A percentile compares a stretch with the other conserved stretches of the same genome.
Evolutionary conservation across 2,797 vertebrate genomes (phyloP).

Genomic region (Phataginus tricuspis): DNA sequence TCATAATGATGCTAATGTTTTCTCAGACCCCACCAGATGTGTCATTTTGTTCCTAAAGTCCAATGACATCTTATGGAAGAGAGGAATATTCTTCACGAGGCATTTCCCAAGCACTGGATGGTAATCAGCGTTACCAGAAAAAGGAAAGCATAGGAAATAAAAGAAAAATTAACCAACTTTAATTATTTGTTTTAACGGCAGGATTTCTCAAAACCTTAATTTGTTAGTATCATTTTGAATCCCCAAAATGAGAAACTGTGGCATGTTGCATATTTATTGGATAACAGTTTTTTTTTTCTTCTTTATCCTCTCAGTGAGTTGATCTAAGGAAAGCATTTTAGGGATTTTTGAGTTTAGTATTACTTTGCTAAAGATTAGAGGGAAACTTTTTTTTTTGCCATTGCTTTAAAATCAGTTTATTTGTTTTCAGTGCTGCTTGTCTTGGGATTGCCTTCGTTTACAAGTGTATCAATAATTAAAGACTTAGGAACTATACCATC

Average conservation of each 20-base stretch:
- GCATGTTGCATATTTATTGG: neutral
- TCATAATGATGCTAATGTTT: slow-evolving; percentile 49
- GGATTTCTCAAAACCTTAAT: neutral
- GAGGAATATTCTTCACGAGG: neutral
- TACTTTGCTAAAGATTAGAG: neutral
- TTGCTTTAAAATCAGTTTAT: neutral
- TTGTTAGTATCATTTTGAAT: neutral
- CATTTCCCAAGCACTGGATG: neutral
- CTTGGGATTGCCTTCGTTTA: neutral
- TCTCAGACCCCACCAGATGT: neutral
- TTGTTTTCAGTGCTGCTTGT: slow-evolving; percentile 1
- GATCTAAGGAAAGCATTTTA: neutral
- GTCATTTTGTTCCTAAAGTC: neutral
- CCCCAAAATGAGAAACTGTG: neutral
- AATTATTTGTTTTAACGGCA: neutral
- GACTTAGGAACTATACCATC: neutral
- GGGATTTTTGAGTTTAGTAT: neutral
- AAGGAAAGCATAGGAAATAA: neutral
- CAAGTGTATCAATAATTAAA: slow-evolving; percentile 24
- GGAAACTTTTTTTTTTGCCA: neutral
- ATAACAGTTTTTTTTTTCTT: neutral
- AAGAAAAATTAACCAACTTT: neutral
- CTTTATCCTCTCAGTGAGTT: neutral
- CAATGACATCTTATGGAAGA: neutral
- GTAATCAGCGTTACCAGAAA: neutral